Base-by-base conservation (phyloP, 2,888 invertebrate species). In the Folsomia manolachei region DNA sequence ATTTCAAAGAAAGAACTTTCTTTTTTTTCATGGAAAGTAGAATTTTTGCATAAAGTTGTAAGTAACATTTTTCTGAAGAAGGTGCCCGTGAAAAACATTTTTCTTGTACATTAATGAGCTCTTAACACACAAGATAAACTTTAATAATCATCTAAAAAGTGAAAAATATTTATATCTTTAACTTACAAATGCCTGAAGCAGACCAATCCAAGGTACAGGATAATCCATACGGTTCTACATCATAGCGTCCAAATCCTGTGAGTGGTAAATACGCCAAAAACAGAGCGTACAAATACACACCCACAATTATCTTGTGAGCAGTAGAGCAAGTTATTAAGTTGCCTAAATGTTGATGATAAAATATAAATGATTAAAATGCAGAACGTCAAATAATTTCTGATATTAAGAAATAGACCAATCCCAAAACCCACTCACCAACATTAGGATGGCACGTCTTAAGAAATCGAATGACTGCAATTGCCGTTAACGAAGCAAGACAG, bases 191-290 rank as follows among this genome's bases (percentile, higher is more conserved):
- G 14, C 70, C 39, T 18, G 64, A 56, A 26, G 68, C 70, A 19
- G 71, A 27, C 80, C 80, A 80, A 23, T 79, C 74, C 60, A 80
- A 64, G 14, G 80, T 80, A 63, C 80, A 79, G 52, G 77, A 78
- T 0, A 76, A 71, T 0, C 79, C 79, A 63, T 78, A 80, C 2
- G 80, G 80, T 51, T 80, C 80, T 25, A 78, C 75, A 9, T 73
- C 79, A 63, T 77, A 80, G 52, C 69, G 67, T 9, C 77, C 75
- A 65, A 73, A 71, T 23, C 78, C 76, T 56, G 76, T 39, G 23
- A 79, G 69, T 1, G 80, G 80, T n/a, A 77, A 61, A 23, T 69
- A 9, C 1, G 80, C 76, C 80, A 79, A 80, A 26, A 76, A 64
- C 0, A 76, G 25, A 1, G 77, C 63, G 64, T 78, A 75, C 11